Conservation (phyloP, 2,113 vertebrate species). For the Austrofundulus limnaeus region DNA sequence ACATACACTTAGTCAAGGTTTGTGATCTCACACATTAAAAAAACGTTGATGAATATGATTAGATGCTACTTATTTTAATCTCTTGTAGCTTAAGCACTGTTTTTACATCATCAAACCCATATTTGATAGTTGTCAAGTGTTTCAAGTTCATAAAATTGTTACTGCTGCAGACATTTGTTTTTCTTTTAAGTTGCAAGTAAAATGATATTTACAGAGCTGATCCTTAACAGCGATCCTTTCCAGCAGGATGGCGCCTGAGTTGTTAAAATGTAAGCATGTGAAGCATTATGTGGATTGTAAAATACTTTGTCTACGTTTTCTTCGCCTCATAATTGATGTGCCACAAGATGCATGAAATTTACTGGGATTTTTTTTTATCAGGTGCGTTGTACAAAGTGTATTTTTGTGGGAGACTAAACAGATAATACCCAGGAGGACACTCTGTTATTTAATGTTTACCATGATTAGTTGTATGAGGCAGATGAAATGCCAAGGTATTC, state of each 20-base stretch:
- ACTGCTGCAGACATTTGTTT: too few relatives aligned
- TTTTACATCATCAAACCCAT: not conserved
- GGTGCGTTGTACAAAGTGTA: not conserved
- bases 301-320: not conserved
- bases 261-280: slow-evolving; percentile 1
- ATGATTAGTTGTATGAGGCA: slow-evolving; percentile 28
- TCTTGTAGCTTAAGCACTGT: not conserved
- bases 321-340: not conserved
- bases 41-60: not conserved
- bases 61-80: not conserved
- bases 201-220: too few relatives aligned
- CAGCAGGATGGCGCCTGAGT: not conserved
- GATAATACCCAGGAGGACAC: slow-evolving; percentile 16
- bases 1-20: too few relatives aligned
- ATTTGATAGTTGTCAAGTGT: slow-evolving; percentile 5
- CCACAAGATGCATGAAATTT: slow-evolving; percentile 8
- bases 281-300: slow-evolving; percentile 2
- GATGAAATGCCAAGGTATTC: slow-evolving; percentile 24
- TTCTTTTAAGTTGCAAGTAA: too few relatives aligned
- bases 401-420: slow-evolving; percentile 27
- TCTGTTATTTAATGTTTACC: slow-evolving; percentile 40
- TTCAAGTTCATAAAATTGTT: not conserved
- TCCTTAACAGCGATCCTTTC: slow-evolving; percentile 1
- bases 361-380: slow-evolving; percentile 11
- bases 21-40: too few relatives aligned